Base-by-base conservation (phyloP, 2,797 vertebrate species). In the Podarcis lilfordi region DNA sequence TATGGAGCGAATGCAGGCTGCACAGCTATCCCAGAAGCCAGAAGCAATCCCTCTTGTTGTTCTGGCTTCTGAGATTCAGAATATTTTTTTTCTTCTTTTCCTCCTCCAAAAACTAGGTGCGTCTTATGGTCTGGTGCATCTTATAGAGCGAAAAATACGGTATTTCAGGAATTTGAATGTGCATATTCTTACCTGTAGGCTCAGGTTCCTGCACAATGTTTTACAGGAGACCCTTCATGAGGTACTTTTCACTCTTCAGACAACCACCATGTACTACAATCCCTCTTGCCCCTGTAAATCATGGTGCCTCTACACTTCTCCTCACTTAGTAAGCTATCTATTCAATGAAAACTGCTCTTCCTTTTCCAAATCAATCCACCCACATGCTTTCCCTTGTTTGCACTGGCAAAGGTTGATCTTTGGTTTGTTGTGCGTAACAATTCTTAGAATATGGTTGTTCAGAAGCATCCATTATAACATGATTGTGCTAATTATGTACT, bases 401-500 rank as follows among this genome's bases (percentile, higher is more conserved):
- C 25, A 25, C 4, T 37, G 13, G 29, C 55, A 71, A n/a, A 79
- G 71, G 15, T 19, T 88, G n/a, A 29, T 37, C 78, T 94, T 80
- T 86, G 3, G 35, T 88, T 92, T 84, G 35, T 89, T 81, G 35
- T 37, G 43, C 75, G 72, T 88, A 0, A 0, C 43, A 76, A 82
- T 84, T 90, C 86, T 66, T 8, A 77, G 27, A 87, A 88, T 59
- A 45, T 80, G 86, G 77, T 27, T 8, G 8, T 55, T 17, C 71
- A 91, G 84, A 88, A 91, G 25, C 80, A 83, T 76, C 50, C 29
- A 88, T 89, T 93, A 80, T 64, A 37, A 91, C 15, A 64, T n/a
- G 32, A 71, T 90, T 82, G 29, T 45, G 50, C 87, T 91, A 93
- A 93, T 84, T 86, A 55, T 55, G 50, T 64, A 71, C 35, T 55